Evolutionary conservation across 2,113 vertebrate species (phyloP), one percentile per base, ranked within the genome.

Genomic region (Halichoeres trimaculatus): DNA sequence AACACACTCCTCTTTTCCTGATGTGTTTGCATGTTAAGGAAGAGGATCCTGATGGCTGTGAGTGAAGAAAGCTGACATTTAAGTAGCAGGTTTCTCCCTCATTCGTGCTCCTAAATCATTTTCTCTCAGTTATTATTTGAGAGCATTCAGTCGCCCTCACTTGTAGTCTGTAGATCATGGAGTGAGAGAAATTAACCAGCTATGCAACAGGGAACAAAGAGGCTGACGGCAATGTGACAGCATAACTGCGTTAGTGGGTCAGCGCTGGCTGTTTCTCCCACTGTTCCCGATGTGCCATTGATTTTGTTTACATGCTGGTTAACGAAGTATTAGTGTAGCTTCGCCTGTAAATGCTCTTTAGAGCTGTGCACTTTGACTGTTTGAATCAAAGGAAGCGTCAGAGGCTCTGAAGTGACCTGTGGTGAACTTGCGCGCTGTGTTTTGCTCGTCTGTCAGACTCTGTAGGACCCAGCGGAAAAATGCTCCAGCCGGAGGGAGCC

Each of bases 381-480:
- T 13, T 35, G 14, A 20, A 54, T 66, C 58, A 24, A 24, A 67
- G 58, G 50, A 43, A 35, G 62, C 12, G 56, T 47, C 63, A 9
- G n/a, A 22, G 57, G 35, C 24, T 64, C 43, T 13, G 59, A 51
- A 54, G 47, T 90, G 89, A 91, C 90, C 91, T 85, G 88, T 90
- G 72, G 80, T 93, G 92, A 94, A 93, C 89, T 83, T 83, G 62
- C 20, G 59, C 63, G 36, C 61, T 40, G 50, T 51, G 51, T 43
- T 51, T 45, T 26, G 9, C 41, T 16, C 60, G 54, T 24, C 54
- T 80, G 36, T 64, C 61, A 61, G 87, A 83, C 85, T 90, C 74
- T 85, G 76, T 93, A 94, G 94, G 92, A 95, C 92, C 93, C 92
- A 89, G 94, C 92, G 92, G 92, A 93, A 93, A 89, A 87, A 52